Percentiles rank a stretch among this genome's conserved stretches.
Evolutionary conservation across 1,140 invertebrate species (phyloP).

Genomic region (Brachionus rubens): DNA sequence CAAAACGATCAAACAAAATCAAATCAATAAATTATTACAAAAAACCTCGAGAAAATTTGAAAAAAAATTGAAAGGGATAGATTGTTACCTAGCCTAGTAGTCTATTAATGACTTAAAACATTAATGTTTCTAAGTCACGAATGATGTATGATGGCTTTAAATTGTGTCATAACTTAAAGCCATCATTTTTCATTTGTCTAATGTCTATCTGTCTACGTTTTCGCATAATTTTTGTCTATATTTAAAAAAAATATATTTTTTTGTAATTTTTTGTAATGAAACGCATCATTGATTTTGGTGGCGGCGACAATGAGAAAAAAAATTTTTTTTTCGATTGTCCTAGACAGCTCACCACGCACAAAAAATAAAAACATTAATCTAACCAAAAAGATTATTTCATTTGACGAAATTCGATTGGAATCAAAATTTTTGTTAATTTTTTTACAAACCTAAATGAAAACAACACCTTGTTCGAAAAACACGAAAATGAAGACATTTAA

Average conservation of each 20-base stretch:
- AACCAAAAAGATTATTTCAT: too few species aligned
- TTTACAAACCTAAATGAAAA: too few species aligned
- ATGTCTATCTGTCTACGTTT: slow-evolving; percentile 5
- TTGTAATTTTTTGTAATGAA: slow-evolving; percentile 39
- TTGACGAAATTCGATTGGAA: too few species aligned
- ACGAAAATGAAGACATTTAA: slow-evolving; percentile 18
- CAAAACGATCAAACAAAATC: too few species aligned
- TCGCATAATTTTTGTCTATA: slow-evolving; percentile 41
- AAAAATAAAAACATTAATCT: too few species aligned
- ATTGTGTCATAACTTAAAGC: slow-evolving; percentile 27
- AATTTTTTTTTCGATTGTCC: background rate
- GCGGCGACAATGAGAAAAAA: background rate
- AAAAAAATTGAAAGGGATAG: too few species aligned
- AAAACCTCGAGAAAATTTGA: too few species aligned
- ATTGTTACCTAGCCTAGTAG: too few species aligned
- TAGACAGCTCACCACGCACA: too few species aligned
- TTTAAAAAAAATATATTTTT: slow-evolving; percentile 3
- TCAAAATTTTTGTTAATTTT: too few species aligned
- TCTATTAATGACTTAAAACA: background rate
- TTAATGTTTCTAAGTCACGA: slow-evolving; percentile 6
- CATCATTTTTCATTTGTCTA: background rate
- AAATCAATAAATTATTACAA: too few species aligned
- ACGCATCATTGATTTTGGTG: slow-evolving; percentile 6
- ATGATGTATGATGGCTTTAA: background rate
- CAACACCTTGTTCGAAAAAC: too few species aligned